phyloP scores from a whole-genome alignment of 2,888 invertebrate species.

The Andrena dorsata region DNA sequence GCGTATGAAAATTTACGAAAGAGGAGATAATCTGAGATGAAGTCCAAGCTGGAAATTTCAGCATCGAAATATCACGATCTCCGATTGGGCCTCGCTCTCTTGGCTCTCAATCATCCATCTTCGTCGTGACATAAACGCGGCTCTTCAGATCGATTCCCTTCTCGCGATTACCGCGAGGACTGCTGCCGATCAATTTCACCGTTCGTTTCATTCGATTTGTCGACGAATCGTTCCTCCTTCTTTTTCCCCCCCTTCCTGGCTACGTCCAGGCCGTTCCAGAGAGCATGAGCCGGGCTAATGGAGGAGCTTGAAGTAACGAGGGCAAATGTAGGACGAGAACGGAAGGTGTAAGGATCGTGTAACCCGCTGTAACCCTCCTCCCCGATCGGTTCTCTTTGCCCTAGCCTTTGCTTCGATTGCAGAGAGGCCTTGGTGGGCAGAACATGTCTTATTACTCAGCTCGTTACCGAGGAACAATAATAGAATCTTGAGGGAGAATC shows the following conservation, averaged over 20 bases:
- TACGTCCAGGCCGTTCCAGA: constrained; percentile 19
- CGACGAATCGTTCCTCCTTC: constrained; percentile 37
- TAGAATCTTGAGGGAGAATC: constrained; percentile 37
- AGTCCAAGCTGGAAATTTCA: too few relatives aligned
- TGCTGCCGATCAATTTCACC: constrained; percentile 37
- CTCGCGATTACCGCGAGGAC: constrained; percentile 21
- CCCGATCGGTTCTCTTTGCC: constrained; percentile 6
- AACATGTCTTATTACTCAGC: constrained; percentile 55
- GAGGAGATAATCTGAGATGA: too few relatives aligned
- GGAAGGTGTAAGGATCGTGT: constrained; percentile 51
- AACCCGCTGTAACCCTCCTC: constrained; percentile 48
- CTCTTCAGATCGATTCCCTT: constrained; percentile 20
- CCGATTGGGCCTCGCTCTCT: not conserved
- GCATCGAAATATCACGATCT: not conserved
- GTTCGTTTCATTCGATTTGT: constrained; percentile 46
- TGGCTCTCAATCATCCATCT: not conserved
- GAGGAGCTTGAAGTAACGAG: constrained; percentile 42
- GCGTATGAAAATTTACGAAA: too few relatives aligned
- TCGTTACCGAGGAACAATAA: constrained; percentile 59
- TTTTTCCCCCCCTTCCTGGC: not conserved
- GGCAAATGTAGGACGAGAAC: constrained; percentile 48
- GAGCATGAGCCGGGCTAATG: not conserved
- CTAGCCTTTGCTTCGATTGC: constrained; percentile 12
- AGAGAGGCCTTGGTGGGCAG: constrained; percentile 16
- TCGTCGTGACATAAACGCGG: constrained; percentile 13